A percentile compares a stretch with the other conserved stretches of the same genome.
These are phyloP conservation scores for Amblyjoppa proteus DNA, from an alignment of 2,888 invertebrate genomes.

Conservation along the genomic window DNA sequence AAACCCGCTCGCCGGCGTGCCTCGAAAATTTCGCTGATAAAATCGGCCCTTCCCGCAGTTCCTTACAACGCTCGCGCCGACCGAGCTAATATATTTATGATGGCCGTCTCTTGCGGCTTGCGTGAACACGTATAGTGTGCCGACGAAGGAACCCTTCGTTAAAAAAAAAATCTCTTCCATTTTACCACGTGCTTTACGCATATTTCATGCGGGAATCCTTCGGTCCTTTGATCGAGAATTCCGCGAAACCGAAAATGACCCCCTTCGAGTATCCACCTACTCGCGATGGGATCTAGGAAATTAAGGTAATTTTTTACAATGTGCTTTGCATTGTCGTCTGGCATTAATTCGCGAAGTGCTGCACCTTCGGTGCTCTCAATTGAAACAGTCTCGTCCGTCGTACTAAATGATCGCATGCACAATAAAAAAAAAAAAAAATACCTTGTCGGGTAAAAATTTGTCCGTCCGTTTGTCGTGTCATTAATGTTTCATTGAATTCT, in stretches of 20 bases:
- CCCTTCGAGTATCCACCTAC: not conserved
- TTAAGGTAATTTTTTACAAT: not conserved
- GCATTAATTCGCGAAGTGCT: not conserved
- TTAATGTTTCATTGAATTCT: too few relatives aligned
- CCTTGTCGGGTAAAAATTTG: too few relatives aligned
- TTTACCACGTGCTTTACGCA: constrained; percentile 62
- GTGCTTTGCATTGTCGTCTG: not conserved
- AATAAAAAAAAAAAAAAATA: too few relatives aligned
- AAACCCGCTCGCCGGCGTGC: constrained; percentile 70
- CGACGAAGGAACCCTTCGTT: constrained; percentile 40
- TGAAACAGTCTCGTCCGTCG: too few relatives aligned
- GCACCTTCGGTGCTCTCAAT: not conserved
- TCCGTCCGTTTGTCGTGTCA: too few relatives aligned
- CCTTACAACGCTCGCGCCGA: constrained; percentile 69
- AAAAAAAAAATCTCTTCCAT: constrained; percentile 54
- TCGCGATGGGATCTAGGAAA: not conserved
- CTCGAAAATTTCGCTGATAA: constrained; percentile 82
- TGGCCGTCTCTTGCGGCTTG: constrained; percentile 73
- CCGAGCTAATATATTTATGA: constrained; percentile 80
- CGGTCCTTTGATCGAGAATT: constrained; percentile 53
- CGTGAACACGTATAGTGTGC: constrained; percentile 43
- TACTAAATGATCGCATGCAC: too few relatives aligned
- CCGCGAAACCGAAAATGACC: not conserved
- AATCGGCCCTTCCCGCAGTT: constrained; percentile 75
- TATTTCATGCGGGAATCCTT: constrained; percentile 50